Percentiles rank a stretch among this genome's conserved stretches.
These are phyloP conservation scores for Drosophila athabasca DNA, from an alignment of 1,140 invertebrate species.

Conservation along the genomic window DNA sequence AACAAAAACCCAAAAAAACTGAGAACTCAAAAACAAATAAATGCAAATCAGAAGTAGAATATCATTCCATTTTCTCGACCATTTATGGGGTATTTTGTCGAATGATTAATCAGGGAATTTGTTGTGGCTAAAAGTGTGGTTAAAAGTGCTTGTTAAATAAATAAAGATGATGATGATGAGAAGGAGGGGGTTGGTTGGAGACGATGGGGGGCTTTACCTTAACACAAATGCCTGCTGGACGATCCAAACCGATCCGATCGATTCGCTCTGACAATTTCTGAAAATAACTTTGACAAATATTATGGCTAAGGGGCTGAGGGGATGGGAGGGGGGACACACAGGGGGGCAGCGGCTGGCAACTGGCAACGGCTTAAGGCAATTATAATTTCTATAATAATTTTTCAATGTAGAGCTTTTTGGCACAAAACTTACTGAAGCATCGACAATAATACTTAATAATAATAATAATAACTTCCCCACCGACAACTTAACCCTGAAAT, in stretches of 20 bases:
- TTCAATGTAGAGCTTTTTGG: slow-evolving; percentile 58
- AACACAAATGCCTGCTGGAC: slow-evolving; percentile 34
- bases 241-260: slow-evolving; percentile 7
- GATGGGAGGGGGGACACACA: background rate
- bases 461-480: slow-evolving; percentile 47
- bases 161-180: background rate
- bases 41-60: slow-evolving; percentile 37
- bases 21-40: slow-evolving; percentile 28
- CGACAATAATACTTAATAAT: slow-evolving; percentile 35
- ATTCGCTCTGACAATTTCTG: slow-evolving; percentile 39
- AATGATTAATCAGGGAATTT: slow-evolving; percentile 46
- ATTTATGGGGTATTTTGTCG: slow-evolving; percentile 26
- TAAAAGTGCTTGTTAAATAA: slow-evolving; percentile 27
- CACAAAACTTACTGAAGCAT: slow-evolving; percentile 62
- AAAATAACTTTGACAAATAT: slow-evolving; percentile 50
- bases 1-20: slow-evolving; percentile 34
- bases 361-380: slow-evolving; percentile 42
- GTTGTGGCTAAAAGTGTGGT: slow-evolving; percentile 28
- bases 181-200: too few species aligned
- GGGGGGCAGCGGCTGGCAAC: too few species aligned
- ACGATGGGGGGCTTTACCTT: slow-evolving; percentile 27
- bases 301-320: background rate
- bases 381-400: slow-evolving; percentile 65
- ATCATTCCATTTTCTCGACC: background rate
- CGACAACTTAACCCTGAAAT: slow-evolving; percentile 62